Conservation (phyloP, 1,140 invertebrate species). For the Chironomus tepperi region DNA sequence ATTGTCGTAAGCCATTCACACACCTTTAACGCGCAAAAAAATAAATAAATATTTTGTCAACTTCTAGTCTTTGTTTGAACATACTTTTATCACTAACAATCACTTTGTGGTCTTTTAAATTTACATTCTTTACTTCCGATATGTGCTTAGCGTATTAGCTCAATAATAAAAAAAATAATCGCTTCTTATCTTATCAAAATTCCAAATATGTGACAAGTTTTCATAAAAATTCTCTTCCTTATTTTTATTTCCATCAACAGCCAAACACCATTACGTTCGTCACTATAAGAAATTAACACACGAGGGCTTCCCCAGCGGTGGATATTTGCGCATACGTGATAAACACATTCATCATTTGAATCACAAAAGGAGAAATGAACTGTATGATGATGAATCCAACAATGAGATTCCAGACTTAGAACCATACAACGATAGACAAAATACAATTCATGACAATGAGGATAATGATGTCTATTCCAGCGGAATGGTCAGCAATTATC, state of each 20-base stretch:
- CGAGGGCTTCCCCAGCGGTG: not conserved
- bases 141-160: not conserved
- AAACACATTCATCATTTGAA: not conserved
- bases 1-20: not conserved
- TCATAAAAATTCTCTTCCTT: not conserved
- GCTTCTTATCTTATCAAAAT: conserved; percentile 4
- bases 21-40: not conserved
- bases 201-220: not conserved
- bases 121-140: not conserved
- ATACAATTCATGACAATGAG: too few relatives aligned
- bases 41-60: not conserved
- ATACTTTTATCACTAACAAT: not conserved
- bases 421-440: too few relatives aligned
- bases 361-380: too few relatives aligned
- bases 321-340: not conserved
- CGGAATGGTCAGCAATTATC: not conserved
- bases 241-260: not conserved
- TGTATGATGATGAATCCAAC: too few relatives aligned
- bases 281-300: not conserved
- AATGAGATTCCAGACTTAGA: too few relatives aligned
- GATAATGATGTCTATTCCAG: not conserved
- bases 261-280: not conserved
- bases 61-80: not conserved
- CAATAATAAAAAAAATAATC: not conserved
- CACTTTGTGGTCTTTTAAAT: not conserved